phyloP scores from a whole-genome alignment of 2,113 vertebrate genomes.

The Engystomops pustulosus region DNA sequence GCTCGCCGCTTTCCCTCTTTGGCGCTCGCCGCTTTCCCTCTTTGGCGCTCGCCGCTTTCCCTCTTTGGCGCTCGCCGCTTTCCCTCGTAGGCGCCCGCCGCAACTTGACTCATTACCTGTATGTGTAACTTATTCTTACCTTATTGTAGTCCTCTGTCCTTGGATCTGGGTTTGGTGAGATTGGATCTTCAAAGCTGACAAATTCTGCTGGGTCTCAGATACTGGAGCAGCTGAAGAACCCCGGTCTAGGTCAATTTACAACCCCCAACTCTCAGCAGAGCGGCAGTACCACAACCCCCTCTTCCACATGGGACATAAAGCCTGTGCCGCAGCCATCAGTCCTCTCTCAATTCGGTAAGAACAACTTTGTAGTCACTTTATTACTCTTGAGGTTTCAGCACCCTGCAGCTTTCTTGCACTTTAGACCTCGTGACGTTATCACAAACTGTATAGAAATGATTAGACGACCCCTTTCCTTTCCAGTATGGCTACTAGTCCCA shows the following conservation, averaged over 20 bases:
- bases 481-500: background rate
- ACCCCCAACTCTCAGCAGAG: slow-evolving; percentile 71
- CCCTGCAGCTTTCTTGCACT: too few relatives aligned
- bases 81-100: too few relatives aligned
- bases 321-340: slow-evolving; percentile 73
- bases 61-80: too few relatives aligned
- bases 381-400: too few relatives aligned
- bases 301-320: slow-evolving; percentile 80
- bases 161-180: slow-evolving; percentile 86
- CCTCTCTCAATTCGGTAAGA: slow-evolving; percentile 88
- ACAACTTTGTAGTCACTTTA: background rate
- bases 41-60: too few relatives aligned
- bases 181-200: slow-evolving; percentile 78
- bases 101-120: too few relatives aligned
- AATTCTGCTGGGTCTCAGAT: slow-evolving; percentile 79
- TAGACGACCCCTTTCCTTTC: too few relatives aligned
- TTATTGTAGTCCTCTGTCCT: slow-evolving; percentile 83
- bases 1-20: too few relatives aligned
- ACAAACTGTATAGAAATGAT: too few relatives aligned
- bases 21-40: too few relatives aligned
- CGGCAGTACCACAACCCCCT: slow-evolving; percentile 66
- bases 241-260: slow-evolving; percentile 79
- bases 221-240: slow-evolving; percentile 82
- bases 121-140: slow-evolving; percentile 19
- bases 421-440: too few relatives aligned